Base-by-base conservation (phyloP, 2,113 vertebrate genomes). In the Hemiprocne comata region DNA sequence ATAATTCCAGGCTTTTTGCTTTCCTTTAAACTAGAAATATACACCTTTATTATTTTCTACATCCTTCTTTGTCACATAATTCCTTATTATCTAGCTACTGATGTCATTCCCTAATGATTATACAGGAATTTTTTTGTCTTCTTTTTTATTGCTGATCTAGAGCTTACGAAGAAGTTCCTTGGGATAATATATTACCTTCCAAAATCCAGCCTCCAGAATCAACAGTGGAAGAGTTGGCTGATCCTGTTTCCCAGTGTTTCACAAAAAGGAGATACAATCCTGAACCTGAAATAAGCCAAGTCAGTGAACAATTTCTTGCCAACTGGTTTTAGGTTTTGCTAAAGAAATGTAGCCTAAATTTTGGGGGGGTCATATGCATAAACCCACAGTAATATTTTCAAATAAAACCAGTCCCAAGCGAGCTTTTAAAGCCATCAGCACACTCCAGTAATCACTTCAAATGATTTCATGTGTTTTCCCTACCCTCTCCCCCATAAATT, bases 211-310 rank as follows among this genome's bases (percentile, higher is more conserved):
- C 97, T 61, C 92, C 96, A 58, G 85, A 96, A 48, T 95, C 96
- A 51, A 96, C 97, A n/a, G 25, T 95, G 67, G 96, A 98, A 88
- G 85, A 94, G 65, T 95, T 91, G 65, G 36, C 95, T 13, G 97
- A 98, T 94, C 91, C 82, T 16, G n/a, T 98, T 69, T 97, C 94
- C 24, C 95, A 97, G 62, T 55, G 64, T 67, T 97, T 96, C 61
- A 96, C 96, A 26, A 24, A 94, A 40, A 97, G 81, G 36, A 96
- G 96, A 97, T 98, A 98, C 28, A 78, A 96, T 44, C 72, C 65
- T 23, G 17, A 24, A 29, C 87, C 98, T 70, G 97, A 98, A 74
- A 84, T 97, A 76, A 98, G 97, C 75, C 98, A 98, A 97, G 98
- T 98, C 78, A 94, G 97, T 73, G 67, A 75, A 42, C 3, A 34